Percentiles rank a stretch among this genome's conserved stretches.
Evolutionary conservation across 2,113 vertebrate species (phyloP).

Genomic region (Amblyopsis rosae): DNA sequence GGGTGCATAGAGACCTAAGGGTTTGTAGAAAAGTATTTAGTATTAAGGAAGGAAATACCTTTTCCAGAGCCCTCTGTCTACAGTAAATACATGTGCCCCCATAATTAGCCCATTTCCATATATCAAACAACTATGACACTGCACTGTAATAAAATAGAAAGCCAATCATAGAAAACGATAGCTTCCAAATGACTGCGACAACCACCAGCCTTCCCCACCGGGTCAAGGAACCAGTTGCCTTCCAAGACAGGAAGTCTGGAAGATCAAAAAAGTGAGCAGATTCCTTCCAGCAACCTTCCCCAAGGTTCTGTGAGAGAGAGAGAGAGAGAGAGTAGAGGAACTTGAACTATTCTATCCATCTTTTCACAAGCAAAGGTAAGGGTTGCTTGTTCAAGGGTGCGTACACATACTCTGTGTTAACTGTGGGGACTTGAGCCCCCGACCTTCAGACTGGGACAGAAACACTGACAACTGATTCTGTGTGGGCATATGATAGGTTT

Average conservation of each 20-base stretch:
- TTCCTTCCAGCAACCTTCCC: conserved; percentile 71
- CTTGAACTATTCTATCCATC: too few species aligned
- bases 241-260: conserved; percentile 94
- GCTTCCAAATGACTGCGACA: neutral
- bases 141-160: neutral
- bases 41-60: neutral
- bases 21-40: neutral
- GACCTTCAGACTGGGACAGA: neutral
- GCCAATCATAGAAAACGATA: neutral
- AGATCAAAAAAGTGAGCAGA: conserved; percentile 93
- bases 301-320: conserved; percentile 65
- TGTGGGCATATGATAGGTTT: neutral
- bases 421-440: too few species aligned
- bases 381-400: too few species aligned
- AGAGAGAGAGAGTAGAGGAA: neutral
- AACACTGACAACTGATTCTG: neutral
- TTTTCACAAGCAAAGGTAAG: too few species aligned
- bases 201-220: conserved; percentile 71
- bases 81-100: too few species aligned
- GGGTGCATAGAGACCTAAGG: conserved; percentile 89
- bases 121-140: neutral
- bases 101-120: neutral
- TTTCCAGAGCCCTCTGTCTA: neutral
- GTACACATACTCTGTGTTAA: too few species aligned
- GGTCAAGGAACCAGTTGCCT: conserved; percentile 87